A percentile compares a stretch with the other conserved stretches of the same genome.
Evolutionary conservation across 2,113 vertebrate genomes (phyloP).

Genomic region (Bagarius yarrelli): DNA sequence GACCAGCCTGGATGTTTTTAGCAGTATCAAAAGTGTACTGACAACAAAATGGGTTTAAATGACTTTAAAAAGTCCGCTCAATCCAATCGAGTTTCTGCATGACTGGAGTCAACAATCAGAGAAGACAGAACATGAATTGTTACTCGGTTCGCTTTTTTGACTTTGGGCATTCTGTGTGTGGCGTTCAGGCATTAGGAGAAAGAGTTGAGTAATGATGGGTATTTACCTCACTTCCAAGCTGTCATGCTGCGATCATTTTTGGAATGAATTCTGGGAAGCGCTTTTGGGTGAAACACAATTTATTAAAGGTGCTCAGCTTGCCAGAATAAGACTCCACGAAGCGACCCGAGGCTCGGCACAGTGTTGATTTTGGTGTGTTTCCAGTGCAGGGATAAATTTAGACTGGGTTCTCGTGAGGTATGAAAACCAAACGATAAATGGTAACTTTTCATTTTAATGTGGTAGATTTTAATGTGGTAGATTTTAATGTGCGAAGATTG

Average conservation of each 20-base stretch:
- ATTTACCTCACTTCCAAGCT: slow-evolving; percentile 54
- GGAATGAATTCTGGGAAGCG: not conserved
- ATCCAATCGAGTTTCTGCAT: slow-evolving; percentile 45
- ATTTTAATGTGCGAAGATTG: not conserved
- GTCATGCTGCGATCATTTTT: slow-evolving; percentile 47
- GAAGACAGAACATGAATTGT: slow-evolving; percentile 52
- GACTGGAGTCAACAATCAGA: slow-evolving; percentile 54
- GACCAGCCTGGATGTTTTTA: slow-evolving; percentile 43
- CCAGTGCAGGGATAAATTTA: slow-evolving; percentile 54
- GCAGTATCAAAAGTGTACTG: slow-evolving; percentile 43
- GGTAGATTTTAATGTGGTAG: slow-evolving; percentile 1
- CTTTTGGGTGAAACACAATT: slow-evolving; percentile 62
- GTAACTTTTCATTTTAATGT: slow-evolving; percentile 18
- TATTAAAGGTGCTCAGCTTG: slow-evolving; percentile 57
- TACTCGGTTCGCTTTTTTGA: slow-evolving; percentile 48
- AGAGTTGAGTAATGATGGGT: slow-evolving; percentile 60
- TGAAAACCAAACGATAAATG: slow-evolving; percentile 16
- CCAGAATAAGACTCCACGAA: slow-evolving; percentile 50
- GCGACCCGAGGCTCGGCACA: slow-evolving; percentile 62
- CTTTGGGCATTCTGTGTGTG: slow-evolving; percentile 60
- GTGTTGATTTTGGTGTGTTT: slow-evolving; percentile 55
- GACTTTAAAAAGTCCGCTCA: slow-evolving; percentile 52
- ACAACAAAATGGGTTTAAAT: slow-evolving; percentile 54
- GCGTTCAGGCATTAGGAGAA: slow-evolving; percentile 57
- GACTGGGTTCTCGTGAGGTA: slow-evolving; percentile 44